phyloP scores from a whole-genome alignment of 2,888 invertebrate species.

The Metellina segmentata region DNA sequence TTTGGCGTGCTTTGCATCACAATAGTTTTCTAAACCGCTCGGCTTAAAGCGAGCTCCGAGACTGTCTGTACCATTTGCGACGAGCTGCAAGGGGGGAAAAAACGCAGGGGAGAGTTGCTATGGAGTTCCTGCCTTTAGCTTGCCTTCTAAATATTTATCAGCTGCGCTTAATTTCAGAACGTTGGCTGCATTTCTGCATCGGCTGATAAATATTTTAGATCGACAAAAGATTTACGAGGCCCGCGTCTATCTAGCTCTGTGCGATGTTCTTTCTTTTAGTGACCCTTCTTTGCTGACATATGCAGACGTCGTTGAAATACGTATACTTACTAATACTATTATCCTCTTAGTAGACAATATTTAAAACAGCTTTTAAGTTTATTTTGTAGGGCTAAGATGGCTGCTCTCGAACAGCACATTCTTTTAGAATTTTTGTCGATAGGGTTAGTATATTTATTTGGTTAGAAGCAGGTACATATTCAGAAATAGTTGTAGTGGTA shows the following conservation, averaged over 20 bases:
- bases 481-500: too few relatives aligned
- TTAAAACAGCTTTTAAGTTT: too few relatives aligned
- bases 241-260: neutral
- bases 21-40: conserved; percentile 55
- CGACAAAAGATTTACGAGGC: conserved; percentile 47
- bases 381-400: too few relatives aligned
- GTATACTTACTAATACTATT: too few relatives aligned
- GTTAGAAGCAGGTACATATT: too few relatives aligned
- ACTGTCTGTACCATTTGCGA: conserved; percentile 50
- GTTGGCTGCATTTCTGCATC: conserved; percentile 59
- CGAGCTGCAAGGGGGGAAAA: conserved; percentile 17
- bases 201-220: conserved; percentile 67
- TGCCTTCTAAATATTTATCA: conserved; percentile 70
- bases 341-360: too few relatives aligned
- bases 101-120: conserved; percentile 29
- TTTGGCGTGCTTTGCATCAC: conserved; percentile 57
- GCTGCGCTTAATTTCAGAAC: conserved; percentile 66
- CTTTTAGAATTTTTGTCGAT: too few relatives aligned
- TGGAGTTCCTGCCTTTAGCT: conserved; percentile 27
- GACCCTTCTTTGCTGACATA: too few relatives aligned
- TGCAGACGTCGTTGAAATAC: too few relatives aligned
- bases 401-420: too few relatives aligned
- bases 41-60: conserved; percentile 26
- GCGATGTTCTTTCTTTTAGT: too few relatives aligned
- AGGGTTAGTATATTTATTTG: too few relatives aligned